Conservation (phyloP, 2,888 invertebrate species). For the Nezara viridula region DNA sequence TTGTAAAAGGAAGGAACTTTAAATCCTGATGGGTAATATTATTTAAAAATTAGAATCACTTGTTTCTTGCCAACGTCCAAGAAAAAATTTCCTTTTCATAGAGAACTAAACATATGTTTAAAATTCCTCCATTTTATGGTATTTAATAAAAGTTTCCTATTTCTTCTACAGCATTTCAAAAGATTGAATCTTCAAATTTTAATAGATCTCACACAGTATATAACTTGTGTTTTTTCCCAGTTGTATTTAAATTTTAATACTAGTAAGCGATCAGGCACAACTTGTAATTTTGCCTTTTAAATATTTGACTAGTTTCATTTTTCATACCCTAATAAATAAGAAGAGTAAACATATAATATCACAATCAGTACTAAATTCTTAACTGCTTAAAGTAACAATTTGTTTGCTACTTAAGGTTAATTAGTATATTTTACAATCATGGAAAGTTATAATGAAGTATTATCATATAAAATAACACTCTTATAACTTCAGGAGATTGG, state of each 20-base stretch:
- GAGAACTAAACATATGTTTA: background rate
- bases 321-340: background rate
- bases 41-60: too few relatives aligned
- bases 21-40: too few relatives aligned
- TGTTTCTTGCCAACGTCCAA: too few relatives aligned
- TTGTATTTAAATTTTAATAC: background rate
- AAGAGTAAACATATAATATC: background rate
- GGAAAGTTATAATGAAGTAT: background rate
- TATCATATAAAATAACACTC: slow-evolving; percentile 10
- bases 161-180: background rate
- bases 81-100: too few relatives aligned
- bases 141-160: background rate
- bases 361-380: background rate
- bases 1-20: too few relatives aligned
- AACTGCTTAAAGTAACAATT: background rate
- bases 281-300: background rate
- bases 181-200: background rate
- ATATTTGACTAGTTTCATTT: slow-evolving; percentile 18
- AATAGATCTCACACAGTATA: background rate
- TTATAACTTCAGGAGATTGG: background rate
- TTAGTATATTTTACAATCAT: background rate
- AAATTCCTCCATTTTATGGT: background rate
- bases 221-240: background rate
- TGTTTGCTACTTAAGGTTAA: background rate
- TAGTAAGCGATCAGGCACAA: background rate